Conservation (phyloP, 2,888 invertebrate genomes). For the Tanaodytes sp. region DNA sequence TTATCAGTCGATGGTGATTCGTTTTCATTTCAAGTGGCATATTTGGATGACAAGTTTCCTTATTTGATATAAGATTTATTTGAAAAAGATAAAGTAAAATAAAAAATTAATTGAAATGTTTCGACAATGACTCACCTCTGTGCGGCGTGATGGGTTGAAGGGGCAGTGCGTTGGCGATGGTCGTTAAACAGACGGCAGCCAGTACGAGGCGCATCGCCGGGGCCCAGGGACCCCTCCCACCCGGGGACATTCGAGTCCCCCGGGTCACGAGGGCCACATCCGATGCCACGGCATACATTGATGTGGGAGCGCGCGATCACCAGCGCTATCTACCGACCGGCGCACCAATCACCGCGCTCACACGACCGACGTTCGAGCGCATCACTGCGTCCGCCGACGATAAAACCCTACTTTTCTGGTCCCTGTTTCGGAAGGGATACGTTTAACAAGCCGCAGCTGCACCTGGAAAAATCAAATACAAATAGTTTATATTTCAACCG, state of each 20-base stretch:
- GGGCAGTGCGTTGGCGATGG: conserved; percentile 63
- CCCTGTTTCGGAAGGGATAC: too few relatives aligned
- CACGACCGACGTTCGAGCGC: conserved; percentile 61
- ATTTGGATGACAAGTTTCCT: too few relatives aligned
- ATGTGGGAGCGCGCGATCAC: conserved; percentile 57
- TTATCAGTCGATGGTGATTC: too few relatives aligned
- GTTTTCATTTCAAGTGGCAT: too few relatives aligned
- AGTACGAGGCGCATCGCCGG: conserved; percentile 59
- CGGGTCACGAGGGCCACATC: conserved; percentile 57
- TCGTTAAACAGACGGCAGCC: conserved; percentile 55
- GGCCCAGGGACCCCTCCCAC: conserved; percentile 52
- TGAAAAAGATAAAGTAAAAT: too few relatives aligned
- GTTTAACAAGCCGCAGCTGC: too few relatives aligned
- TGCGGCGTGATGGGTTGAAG: conserved; percentile 65
- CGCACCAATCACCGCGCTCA: conserved; percentile 62
- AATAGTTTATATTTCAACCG: too few relatives aligned
- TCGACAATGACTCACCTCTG: conserved; percentile 65
- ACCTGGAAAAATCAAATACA: too few relatives aligned
- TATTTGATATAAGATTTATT: too few relatives aligned
- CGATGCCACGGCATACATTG: conserved; percentile 65
- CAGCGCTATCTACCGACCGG: conserved; percentile 65
- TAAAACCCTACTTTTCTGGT: too few relatives aligned
- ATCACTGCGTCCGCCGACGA: conserved; percentile 63
- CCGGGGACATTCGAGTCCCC: conserved; percentile 55
- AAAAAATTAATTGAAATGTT: too few relatives aligned